phyloP scores from a whole-genome alignment of 2,888 invertebrate species.

The Zeuzera pyrina region DNA sequence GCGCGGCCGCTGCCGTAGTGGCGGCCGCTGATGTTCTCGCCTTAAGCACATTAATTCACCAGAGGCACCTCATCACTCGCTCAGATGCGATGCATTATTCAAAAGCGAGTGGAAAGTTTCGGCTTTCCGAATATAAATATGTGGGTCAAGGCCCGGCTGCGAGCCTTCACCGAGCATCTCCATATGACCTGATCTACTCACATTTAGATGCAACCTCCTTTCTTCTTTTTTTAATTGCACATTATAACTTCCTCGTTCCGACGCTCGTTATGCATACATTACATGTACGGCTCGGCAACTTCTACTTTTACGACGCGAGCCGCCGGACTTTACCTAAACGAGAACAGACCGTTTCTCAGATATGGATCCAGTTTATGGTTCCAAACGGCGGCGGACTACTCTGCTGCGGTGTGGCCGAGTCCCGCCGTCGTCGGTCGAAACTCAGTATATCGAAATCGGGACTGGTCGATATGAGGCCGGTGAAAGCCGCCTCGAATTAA shows the following conservation, averaged over 20 bases:
- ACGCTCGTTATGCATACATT: too few species aligned
- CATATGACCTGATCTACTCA: slow-evolving; percentile 20
- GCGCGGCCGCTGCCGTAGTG: slow-evolving; percentile 1
- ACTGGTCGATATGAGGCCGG: slow-evolving; percentile 34
- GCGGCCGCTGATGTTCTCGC: background rate
- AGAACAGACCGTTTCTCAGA: too few species aligned
- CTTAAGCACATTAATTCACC: slow-evolving; percentile 17
- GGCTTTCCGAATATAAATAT: slow-evolving; percentile 42
- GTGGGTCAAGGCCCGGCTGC: slow-evolving; percentile 37
- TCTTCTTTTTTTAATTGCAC: slow-evolving; percentile 32
- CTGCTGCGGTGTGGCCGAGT: slow-evolving; percentile 2
- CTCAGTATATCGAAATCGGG: slow-evolving; percentile 13
- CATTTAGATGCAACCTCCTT: slow-evolving; percentile 40
- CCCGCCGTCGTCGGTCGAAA: background rate
- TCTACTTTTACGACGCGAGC: too few species aligned
- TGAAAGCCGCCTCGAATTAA: slow-evolving; percentile 58
- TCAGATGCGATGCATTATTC: slow-evolving; percentile 34
- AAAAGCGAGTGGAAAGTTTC: slow-evolving; percentile 45
- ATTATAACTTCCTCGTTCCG: slow-evolving; percentile 26
- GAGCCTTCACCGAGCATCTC: slow-evolving; percentile 16
- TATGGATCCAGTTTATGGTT: too few species aligned
- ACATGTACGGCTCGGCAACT: too few species aligned
- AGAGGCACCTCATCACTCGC: slow-evolving; percentile 16
- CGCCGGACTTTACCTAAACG: too few species aligned
- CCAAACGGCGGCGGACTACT: slow-evolving; percentile 4